These are phyloP conservation scores for Merodon equestris DNA, from an alignment of 2,888 invertebrate genomes.

Conservation along the genomic window DNA sequence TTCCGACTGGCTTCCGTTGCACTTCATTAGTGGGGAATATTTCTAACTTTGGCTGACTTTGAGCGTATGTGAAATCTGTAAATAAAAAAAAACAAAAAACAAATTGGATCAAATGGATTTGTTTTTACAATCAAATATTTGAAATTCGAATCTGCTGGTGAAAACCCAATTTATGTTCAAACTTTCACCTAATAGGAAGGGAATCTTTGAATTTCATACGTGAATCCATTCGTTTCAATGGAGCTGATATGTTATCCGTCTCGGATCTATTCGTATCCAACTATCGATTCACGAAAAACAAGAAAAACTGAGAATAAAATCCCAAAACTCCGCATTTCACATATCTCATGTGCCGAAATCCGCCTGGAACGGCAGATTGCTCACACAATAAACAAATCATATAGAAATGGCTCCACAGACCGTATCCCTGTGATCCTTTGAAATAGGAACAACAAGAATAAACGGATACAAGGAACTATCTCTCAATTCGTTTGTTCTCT, in stretches of 20 bases:
- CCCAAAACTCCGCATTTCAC: not conserved
- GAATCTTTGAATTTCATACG: too few relatives aligned
- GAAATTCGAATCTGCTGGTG: too few relatives aligned
- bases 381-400: conserved; percentile 53
- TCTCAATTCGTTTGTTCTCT: conserved; percentile 38
- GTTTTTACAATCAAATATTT: not conserved
- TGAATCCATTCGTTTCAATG: too few relatives aligned
- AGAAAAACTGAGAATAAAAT: conserved; percentile 4
- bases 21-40: conserved; percentile 85
- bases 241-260: too few relatives aligned
- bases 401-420: conserved; percentile 22
- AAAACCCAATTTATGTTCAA: too few relatives aligned
- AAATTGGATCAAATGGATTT: not conserved
- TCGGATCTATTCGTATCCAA: conserved; percentile 14
- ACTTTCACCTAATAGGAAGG: too few relatives aligned
- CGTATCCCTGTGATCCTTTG: conserved; percentile 23
- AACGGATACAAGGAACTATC: conserved; percentile 32
- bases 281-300: conserved; percentile 8
- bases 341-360: conserved; percentile 8
- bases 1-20: conserved; percentile 87
- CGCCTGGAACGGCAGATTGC: conserved; percentile 12
- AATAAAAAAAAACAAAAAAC: conserved; percentile 48
- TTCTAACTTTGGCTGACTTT: conserved; percentile 80
- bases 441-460: conserved; percentile 12
- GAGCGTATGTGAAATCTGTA: conserved; percentile 73